Conservation (phyloP, 2,797 vertebrate species). For the Spinus olivaceus region DNA sequence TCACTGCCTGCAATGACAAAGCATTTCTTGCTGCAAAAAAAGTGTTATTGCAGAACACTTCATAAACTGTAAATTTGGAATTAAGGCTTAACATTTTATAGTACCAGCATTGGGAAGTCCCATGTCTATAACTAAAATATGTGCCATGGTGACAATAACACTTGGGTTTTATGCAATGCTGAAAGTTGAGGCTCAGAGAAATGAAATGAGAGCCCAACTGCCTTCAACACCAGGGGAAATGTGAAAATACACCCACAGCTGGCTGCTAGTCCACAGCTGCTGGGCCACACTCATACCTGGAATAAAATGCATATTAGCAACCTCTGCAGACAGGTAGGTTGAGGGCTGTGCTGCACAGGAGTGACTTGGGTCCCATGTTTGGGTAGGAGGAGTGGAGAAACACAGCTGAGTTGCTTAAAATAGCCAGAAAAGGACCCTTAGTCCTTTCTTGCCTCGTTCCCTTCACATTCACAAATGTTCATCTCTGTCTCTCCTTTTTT, state of each 20-base stretch:
- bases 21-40: not conserved
- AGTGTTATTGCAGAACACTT: not conserved
- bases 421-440: constrained; percentile 46
- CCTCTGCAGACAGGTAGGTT: not conserved
- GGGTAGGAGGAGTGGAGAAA: not conserved
- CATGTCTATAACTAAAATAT: not conserved
- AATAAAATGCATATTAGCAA: not conserved
- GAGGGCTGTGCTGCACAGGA: not conserved
- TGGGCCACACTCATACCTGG: not conserved
- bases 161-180: not conserved
- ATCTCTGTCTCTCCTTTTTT: constrained; percentile 68
- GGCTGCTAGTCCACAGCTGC: not conserved
- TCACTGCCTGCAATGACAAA: not conserved
- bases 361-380: not conserved
- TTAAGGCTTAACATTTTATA: not conserved
- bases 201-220: not conserved
- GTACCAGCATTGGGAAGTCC: not conserved
- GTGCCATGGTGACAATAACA: not conserved
- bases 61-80: not conserved
- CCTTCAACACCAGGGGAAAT: not conserved
- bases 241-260: not conserved
- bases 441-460: constrained; percentile 68
- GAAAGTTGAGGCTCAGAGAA: not conserved
- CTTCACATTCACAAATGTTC: constrained; percentile 77
- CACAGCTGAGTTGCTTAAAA: not conserved